These are phyloP conservation scores for Ptychochromis oligacanthus DNA, from an alignment of 2,113 vertebrate genomes.

Conservation along the genomic window DNA sequence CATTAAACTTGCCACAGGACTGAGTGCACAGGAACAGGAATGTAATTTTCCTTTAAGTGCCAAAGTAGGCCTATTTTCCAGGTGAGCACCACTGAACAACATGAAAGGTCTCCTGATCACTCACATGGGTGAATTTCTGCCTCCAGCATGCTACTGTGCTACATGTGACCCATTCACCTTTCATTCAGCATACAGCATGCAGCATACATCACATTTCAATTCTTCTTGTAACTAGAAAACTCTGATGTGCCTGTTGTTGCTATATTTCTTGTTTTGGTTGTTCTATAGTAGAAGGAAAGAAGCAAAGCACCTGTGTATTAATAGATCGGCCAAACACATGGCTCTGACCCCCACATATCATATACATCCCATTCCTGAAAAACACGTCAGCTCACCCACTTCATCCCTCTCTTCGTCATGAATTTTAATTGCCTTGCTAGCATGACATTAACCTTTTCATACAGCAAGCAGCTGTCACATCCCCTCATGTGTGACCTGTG, in stretches of 20 bases:
- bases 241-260: not conserved
- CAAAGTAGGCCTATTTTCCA: conserved; percentile 42
- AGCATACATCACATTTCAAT: too few relatives aligned
- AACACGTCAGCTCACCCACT: not conserved
- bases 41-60: conserved; percentile 12
- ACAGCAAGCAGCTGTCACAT: conserved; percentile 52
- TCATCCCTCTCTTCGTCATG: conserved; percentile 11
- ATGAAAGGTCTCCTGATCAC: conserved; percentile 41
- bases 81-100: conserved; percentile 36
- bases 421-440: conserved; percentile 67
- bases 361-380: not conserved
- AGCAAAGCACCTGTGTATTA: not conserved
- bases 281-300: not conserved
- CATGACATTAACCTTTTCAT: conserved; percentile 69
- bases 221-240: not conserved
- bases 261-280: not conserved
- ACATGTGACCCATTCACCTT: conserved; percentile 24
- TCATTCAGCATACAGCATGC: not conserved
- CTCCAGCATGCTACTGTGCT: conserved; percentile 34
- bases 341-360: not conserved
- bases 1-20: not conserved
- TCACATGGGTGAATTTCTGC: conserved; percentile 26
- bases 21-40: not conserved
- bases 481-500: conserved; percentile 66
- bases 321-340: conserved; percentile 4